Base-by-base conservation (phyloP, 1,140 invertebrate genomes). In the Aphaenogaster rudis region DNA sequence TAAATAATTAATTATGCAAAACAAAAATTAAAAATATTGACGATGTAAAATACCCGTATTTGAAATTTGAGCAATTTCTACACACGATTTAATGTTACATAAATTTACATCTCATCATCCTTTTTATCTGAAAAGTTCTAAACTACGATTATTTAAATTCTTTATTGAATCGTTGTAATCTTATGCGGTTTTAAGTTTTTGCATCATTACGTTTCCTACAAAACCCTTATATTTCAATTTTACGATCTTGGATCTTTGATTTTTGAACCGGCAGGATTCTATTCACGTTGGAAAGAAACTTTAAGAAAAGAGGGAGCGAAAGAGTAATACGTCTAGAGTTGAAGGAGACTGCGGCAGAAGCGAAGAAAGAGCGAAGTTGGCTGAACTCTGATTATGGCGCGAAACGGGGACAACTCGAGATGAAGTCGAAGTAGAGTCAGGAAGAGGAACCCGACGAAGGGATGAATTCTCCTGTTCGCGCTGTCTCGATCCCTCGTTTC, bases 321-420 rank as follows among this genome's bases (percentile, higher is more conserved):
- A 61, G 80, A 84, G 69, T 84, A 84, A 84, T 84, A 84, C 54
- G 42, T 84, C 80, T 76, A 61, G 39, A 69, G 80, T 74, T 21
- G 54, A 78, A 21, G 54, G 80, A n/a, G 67, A 74, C 80, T 48
- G 67, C 69, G 52, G 69, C 28, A 50, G 80, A 61, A 52, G 72
- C 42, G 72, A 77, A 76, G 64, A 69, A 69, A 67, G 80, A 64
- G 54, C 64, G 21, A 67, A 39, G 52, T 69, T 72, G 72, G 67
- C 15, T 84, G 80, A 84, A 84, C 80, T 84, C 69, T 84, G 80
- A 84, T 84, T 84, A 84, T 84, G 54, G 69, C 69, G 80, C 54
- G 80, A 84, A 84, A 84, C 80, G 69, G 69, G 80, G 67, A 84
- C 80, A 84, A 57, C 61, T 59, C 50, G 39, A 59, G 82, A 54